Evolutionary conservation across 1,140 invertebrate species (phyloP).

Genomic region (Vollenhovia emeryi): DNA sequence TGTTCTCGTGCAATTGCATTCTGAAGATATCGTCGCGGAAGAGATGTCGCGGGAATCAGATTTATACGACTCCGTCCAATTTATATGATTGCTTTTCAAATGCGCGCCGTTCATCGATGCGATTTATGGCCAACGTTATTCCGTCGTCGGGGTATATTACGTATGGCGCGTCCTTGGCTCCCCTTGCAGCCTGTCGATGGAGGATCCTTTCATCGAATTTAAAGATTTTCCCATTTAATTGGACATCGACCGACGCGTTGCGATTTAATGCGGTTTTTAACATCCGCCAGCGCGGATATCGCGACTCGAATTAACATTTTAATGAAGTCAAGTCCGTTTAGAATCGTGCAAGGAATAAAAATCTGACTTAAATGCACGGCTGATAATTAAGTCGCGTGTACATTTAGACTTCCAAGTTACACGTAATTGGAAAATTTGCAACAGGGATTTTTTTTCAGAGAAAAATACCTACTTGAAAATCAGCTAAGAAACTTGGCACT

Average conservation of each 20-base stretch:
- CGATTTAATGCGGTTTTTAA: not conserved
- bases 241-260: not conserved
- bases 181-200: not conserved
- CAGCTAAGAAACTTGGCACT: not conserved
- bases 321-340: not conserved
- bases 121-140: conserved; percentile 9
- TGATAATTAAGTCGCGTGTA: not conserved
- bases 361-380: not conserved
- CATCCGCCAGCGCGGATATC: not conserved
- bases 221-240: not conserved
- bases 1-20: conserved; percentile 8
- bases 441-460: not conserved
- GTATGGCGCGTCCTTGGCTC: not conserved
- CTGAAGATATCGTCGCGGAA: conserved; percentile 7
- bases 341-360: not conserved
- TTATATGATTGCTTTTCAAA: conserved; percentile 34
- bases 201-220: not conserved
- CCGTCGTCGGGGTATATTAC: not conserved
- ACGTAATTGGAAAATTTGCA: not conserved
- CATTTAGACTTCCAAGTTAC: not conserved
- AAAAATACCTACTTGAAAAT: not conserved
- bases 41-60: conserved; percentile 4
- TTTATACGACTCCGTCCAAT: conserved; percentile 30
- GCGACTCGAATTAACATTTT: not conserved
- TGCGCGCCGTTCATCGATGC: not conserved